phyloP scores from a whole-genome alignment of 1,140 invertebrate genomes.

The Zaprionus africanus region DNA sequence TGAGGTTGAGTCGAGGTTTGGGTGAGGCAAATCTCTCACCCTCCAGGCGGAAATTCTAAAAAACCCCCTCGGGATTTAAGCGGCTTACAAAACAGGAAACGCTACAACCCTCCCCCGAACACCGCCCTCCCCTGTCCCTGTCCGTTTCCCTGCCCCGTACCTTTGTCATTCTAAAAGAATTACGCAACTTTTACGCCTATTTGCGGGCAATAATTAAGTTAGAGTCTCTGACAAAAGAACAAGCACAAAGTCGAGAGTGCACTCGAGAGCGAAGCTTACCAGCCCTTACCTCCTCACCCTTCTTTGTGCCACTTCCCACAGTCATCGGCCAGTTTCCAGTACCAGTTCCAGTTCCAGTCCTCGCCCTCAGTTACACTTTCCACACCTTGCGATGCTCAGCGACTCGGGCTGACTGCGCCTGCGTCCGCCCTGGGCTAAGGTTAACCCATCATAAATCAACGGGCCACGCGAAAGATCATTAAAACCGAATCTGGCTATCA shows the following conservation, averaged over 20 bases:
- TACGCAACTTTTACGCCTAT: conserved; percentile 82
- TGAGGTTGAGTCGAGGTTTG: neutral
- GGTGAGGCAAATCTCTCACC: neutral
- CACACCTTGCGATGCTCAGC: conserved; percentile 67
- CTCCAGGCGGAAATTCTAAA: neutral
- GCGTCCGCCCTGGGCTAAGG: conserved; percentile 30
- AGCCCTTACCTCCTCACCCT: neutral
- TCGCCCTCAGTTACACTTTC: conserved; percentile 67
- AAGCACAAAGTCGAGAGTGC: conserved; percentile 65
- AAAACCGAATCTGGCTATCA: conserved; percentile 80
- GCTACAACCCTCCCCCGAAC: neutral
- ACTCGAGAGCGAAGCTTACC: conserved; percentile 17
- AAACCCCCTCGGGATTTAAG: conserved; percentile 64
- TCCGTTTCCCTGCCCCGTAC: neutral
- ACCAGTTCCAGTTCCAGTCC: neutral
- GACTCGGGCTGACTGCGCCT: conserved; percentile 1
- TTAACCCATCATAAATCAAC: conserved; percentile 75
- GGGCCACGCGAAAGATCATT: conserved; percentile 69
- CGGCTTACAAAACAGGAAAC: conserved; percentile 70
- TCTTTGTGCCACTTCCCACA: conserved; percentile 48
- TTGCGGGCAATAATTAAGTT: conserved; percentile 84
- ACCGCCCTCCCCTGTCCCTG: conserved; percentile 11
- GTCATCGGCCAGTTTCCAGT: neutral
- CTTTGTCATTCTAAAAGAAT: conserved; percentile 54
- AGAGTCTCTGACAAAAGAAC: conserved; percentile 65